phyloP scores from a whole-genome alignment of 2,113 vertebrate species.

The Lamprotornis superbus region DNA sequence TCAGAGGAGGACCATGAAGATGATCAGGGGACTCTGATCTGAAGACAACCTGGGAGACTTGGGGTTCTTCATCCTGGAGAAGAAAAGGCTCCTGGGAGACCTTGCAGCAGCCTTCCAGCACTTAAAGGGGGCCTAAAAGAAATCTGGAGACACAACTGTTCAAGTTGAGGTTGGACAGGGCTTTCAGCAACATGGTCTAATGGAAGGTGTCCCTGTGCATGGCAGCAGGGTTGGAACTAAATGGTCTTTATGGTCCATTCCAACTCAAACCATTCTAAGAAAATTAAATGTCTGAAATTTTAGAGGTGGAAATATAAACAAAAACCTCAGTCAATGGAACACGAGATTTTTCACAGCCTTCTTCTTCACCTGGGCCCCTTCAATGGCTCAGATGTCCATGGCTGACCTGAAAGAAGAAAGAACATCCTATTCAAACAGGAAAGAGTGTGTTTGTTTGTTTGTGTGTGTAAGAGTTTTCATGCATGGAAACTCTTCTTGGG shows the following conservation, averaged over 20 bases:
- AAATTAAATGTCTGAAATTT: neutral
- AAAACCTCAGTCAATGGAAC: neutral
- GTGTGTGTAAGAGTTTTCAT: neutral
- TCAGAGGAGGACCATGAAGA: neutral
- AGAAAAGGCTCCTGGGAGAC: neutral
- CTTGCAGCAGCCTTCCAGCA: neutral
- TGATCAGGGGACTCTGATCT: neutral
- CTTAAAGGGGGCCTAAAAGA: neutral
- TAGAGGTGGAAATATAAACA: neutral
- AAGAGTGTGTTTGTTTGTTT: neutral
- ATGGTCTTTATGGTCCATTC: neutral
- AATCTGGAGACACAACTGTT: neutral
- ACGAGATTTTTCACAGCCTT: neutral
- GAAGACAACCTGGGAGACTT: neutral
- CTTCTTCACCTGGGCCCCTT: neutral
- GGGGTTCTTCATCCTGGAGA: neutral
- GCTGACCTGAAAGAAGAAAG: neutral
- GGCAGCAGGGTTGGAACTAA: neutral
- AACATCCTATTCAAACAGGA: neutral
- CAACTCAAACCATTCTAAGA: neutral
- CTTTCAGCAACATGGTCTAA: neutral
- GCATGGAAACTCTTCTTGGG: neutral
- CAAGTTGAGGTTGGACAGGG: neutral
- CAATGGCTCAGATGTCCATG: neutral
- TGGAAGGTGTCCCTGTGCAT: neutral